phyloP scores from a whole-genome alignment of 2,797 vertebrate genomes.

The Centropyge bicolor region DNA sequence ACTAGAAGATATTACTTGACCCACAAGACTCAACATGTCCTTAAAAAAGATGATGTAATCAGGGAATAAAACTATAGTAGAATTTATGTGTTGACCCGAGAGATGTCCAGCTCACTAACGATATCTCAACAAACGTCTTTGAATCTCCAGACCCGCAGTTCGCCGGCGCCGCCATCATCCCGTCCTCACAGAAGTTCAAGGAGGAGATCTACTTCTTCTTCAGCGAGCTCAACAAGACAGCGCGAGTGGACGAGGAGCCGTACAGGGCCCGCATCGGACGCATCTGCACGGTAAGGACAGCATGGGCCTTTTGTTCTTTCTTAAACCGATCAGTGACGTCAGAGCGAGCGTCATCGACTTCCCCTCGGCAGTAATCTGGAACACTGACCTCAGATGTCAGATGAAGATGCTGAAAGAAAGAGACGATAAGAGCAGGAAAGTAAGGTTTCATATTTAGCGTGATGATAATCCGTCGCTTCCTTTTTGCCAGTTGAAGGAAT shows the following conservation, averaged over 20 bases:
- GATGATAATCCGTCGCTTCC: not conserved
- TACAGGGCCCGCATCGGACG: slow-evolving; percentile 86
- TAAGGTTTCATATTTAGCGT: not conserved
- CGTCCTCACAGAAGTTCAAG: slow-evolving; percentile 74
- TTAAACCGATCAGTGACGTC: slow-evolving; percentile 8
- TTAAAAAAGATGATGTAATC: not conserved
- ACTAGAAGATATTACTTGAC: not conserved
- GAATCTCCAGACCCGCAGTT: slow-evolving; percentile 84
- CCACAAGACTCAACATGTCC: not conserved
- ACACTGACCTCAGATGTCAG: not conserved
- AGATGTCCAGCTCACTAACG: not conserved
- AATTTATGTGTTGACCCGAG: too few relatives aligned
- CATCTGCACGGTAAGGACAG: slow-evolving; percentile 85
- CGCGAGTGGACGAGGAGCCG: slow-evolving; percentile 85
- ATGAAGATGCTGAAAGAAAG: slow-evolving; percentile 6
- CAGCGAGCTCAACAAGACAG: slow-evolving; percentile 86
- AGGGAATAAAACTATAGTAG: not conserved
- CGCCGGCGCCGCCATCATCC: slow-evolving; percentile 85
- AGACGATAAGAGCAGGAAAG: not conserved
- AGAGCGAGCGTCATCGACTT: slow-evolving; percentile 19
- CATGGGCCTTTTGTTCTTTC: not conserved
- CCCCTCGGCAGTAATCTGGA: not conserved
- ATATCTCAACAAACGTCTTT: not conserved
- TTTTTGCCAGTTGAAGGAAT: not conserved
- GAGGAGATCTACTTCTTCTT: slow-evolving; percentile 91